Evolutionary conservation across 2,888 invertebrate species (phyloP).

Genomic region (Chrysodeixis includens): DNA sequence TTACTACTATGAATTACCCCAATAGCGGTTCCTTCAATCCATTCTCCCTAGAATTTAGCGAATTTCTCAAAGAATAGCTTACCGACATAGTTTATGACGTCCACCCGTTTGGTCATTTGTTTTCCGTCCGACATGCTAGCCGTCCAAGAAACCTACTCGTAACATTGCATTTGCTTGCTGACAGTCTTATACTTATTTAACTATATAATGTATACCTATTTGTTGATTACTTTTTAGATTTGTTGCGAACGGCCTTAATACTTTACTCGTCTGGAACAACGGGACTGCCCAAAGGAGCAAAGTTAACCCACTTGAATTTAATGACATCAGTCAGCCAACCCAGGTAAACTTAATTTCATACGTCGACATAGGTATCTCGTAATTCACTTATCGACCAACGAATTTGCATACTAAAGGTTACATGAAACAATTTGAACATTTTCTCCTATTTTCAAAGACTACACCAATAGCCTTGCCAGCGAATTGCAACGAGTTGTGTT

Average conservation of each 20-base stretch:
- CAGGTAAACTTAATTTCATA: conserved; percentile 64
- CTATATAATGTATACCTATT: conserved; percentile 49
- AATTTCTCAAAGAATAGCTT: neutral
- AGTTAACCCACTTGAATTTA: conserved; percentile 75
- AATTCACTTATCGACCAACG: too few species aligned
- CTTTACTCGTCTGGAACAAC: conserved; percentile 82
- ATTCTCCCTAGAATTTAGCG: too few species aligned
- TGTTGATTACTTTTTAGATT: conserved; percentile 62
- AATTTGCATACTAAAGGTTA: too few species aligned
- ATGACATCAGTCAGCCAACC: conserved; percentile 66
- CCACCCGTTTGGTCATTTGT: neutral
- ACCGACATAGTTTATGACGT: neutral
- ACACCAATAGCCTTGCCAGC: too few species aligned
- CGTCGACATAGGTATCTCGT: neutral
- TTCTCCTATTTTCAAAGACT: too few species aligned
- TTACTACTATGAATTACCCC: neutral
- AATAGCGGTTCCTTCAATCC: neutral
- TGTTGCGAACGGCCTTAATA: conserved; percentile 68
- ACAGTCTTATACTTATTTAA: neutral
- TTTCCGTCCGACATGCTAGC: too few species aligned
- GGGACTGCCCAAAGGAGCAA: conserved; percentile 76
- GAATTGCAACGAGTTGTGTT: too few species aligned
- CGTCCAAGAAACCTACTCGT: too few species aligned
- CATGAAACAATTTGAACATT: too few species aligned
- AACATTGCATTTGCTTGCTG: too few species aligned